phyloP scores from a whole-genome alignment of 2,888 invertebrate genomes.

The Cephus pygmeus region DNA sequence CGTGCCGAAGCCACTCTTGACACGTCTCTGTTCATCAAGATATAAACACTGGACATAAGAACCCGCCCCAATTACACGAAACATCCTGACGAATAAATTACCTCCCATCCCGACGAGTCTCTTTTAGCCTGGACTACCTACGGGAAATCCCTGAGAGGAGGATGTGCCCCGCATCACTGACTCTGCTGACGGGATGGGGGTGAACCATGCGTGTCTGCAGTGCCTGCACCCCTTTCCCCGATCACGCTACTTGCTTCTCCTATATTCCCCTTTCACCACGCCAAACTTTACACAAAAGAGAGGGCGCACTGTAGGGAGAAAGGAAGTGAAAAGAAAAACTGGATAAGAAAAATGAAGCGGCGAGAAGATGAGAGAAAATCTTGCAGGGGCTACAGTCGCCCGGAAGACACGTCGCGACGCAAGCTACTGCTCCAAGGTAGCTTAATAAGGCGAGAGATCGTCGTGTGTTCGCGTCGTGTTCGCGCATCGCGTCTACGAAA shows the following conservation, averaged over 20 bases:
- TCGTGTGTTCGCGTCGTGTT: background rate
- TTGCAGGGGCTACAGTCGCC: no score
- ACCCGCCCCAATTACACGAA: background rate
- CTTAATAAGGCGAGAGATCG: slow-evolving; percentile 4
- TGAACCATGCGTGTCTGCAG: no score
- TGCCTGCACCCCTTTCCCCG: no score
- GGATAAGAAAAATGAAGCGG: slow-evolving; percentile 1
- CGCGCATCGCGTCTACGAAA: background rate
- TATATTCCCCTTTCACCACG: background rate
- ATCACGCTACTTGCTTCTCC: slow-evolving; percentile 1
- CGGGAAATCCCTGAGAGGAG: no score
- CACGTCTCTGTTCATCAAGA: slow-evolving; percentile 43
- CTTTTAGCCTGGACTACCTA: no score
- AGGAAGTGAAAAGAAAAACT: background rate
- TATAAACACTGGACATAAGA: background rate
- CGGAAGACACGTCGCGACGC: no score
- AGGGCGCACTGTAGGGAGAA: no score
- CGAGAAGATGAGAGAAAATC: slow-evolving; percentile 8
- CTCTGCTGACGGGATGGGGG: no score
- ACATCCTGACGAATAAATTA: background rate
- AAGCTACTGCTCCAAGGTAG: background rate
- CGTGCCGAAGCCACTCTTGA: slow-evolving; percentile 45
- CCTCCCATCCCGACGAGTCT: no score
- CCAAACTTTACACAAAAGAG: background rate
- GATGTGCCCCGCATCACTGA: no score